phyloP scores from a whole-genome alignment of 2,113 vertebrate species.

The Turnix velox region DNA sequence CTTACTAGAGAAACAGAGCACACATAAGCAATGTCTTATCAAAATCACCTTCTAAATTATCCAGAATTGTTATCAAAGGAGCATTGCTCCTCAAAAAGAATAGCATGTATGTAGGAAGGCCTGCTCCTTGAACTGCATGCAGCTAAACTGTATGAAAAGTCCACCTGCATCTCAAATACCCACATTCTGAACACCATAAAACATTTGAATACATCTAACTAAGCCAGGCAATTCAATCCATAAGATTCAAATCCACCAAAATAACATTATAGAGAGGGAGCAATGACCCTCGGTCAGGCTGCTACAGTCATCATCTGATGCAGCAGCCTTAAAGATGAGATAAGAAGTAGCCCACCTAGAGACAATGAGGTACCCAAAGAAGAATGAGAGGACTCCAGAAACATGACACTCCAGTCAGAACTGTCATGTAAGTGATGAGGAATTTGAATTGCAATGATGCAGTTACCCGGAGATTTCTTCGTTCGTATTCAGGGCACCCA shows the following conservation, averaged over 20 bases:
- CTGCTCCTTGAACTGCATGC: background rate
- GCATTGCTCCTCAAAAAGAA: background rate
- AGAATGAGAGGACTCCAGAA: background rate
- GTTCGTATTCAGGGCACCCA: background rate
- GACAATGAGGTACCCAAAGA: background rate
- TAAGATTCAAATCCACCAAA: background rate
- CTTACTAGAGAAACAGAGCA: background rate
- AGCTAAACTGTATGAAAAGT: background rate
- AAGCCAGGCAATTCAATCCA: background rate
- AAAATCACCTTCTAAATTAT: background rate
- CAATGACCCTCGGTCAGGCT: background rate
- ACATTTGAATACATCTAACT: background rate
- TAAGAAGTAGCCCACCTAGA: background rate
- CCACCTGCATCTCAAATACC: background rate
- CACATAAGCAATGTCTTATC: background rate
- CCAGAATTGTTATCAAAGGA: background rate
- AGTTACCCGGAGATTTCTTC: background rate
- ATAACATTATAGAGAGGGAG: background rate
- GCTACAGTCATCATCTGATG: background rate
- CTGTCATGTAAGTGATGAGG: rapidly evolving
- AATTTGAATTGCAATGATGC: background rate
- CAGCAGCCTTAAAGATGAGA: background rate
- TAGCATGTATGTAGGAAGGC: background rate
- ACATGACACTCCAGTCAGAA: background rate
- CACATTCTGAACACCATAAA: background rate